Percentiles rank a stretch among this genome's conserved stretches.
Evolutionary conservation across 1,140 invertebrate genomes (phyloP).

Genomic region (Drosophila elegans): DNA sequence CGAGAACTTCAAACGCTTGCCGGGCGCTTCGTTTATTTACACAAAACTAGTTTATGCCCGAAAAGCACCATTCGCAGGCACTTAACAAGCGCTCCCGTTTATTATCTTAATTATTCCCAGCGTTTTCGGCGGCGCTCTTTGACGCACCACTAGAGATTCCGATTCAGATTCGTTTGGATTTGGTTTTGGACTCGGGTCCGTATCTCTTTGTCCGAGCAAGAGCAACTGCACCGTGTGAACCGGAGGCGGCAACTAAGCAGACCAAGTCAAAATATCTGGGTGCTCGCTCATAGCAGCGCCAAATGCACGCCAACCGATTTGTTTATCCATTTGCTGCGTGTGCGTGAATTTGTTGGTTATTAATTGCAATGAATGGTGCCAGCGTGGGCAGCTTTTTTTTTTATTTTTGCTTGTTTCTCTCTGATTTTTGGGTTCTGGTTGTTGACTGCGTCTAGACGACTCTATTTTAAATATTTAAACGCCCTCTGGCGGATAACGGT

Average conservation of each 20-base stretch:
- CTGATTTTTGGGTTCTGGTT: not conserved
- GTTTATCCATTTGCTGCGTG: conserved; percentile 57
- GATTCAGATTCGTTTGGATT: conserved; percentile 4
- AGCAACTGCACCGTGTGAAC: conserved; percentile 60
- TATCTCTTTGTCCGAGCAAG: conserved; percentile 28
- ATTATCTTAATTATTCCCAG: conserved; percentile 76
- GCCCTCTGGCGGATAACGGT: conserved; percentile 6
- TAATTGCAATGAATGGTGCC: conserved; percentile 63
- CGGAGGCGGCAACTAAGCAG: conserved; percentile 48
- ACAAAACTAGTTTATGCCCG: conserved; percentile 75
- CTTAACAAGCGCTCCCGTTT: conserved; percentile 75
- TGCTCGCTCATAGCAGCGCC: conserved; percentile 19
- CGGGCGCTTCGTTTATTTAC: conserved; percentile 68
- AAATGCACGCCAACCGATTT: conserved; percentile 59
- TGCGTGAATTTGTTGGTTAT: conserved; percentile 51
- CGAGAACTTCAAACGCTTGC: conserved; percentile 69
- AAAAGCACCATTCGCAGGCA: conserved; percentile 52
- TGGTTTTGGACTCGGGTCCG: conserved; percentile 1
- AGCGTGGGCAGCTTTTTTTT: conserved; percentile 44
- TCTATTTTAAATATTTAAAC: conserved; percentile 11
- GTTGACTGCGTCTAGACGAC: not conserved
- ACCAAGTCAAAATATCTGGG: conserved; percentile 21
- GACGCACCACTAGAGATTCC: conserved; percentile 50
- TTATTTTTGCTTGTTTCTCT: not conserved
- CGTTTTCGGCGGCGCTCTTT: conserved; percentile 61